Conservation (phyloP, 1,140 invertebrate species). For the Orius insidiosus region DNA sequence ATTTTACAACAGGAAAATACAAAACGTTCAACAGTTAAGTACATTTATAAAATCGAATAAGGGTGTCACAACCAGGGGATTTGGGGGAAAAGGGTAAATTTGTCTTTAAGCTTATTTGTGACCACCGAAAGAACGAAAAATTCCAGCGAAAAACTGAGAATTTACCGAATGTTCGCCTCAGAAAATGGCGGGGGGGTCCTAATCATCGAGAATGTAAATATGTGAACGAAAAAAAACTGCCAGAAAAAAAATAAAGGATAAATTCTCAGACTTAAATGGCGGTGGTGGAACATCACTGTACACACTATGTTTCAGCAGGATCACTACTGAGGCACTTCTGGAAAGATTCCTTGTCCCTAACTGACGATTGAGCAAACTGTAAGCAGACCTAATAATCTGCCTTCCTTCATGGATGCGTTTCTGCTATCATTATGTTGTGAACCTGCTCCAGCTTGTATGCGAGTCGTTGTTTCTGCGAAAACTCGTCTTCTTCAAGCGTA, state of each 20-base stretch:
- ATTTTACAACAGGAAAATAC: slow-evolving; percentile 17
- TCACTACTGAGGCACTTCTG: slow-evolving; percentile 21
- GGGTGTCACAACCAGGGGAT: slow-evolving; percentile 14
- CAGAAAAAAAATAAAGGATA: slow-evolving; percentile 9
- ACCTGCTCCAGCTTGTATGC: slow-evolving; percentile 91
- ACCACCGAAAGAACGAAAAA: no score
- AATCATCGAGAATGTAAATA: no score
- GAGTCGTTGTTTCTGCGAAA: slow-evolving; percentile 87
- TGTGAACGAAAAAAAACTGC: no score
- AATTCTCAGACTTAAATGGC: slow-evolving; percentile 16
- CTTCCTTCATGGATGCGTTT: slow-evolving; percentile 26
- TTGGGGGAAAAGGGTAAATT: no score
- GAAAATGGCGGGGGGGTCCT: no score
- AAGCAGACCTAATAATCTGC: slow-evolving; percentile 11
- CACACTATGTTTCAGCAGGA: slow-evolving; percentile 17
- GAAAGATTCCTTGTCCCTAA: slow-evolving; percentile 20
- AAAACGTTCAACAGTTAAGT: slow-evolving; percentile 16
- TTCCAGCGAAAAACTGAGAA: no score
- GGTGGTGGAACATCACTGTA: slow-evolving; percentile 15
- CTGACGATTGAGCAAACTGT: slow-evolving; percentile 19
- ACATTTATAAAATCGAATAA: slow-evolving; percentile 11
- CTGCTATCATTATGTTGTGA: slow-evolving; percentile 82
- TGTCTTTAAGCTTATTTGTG: no score
- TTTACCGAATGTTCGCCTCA: no score
- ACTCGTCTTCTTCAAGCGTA: slow-evolving; percentile 94